Evolutionary conservation across 2,888 invertebrate species (phyloP), one percentile per base, ranked within the genome.

Genomic region (Cryptosula pallasiana): DNA sequence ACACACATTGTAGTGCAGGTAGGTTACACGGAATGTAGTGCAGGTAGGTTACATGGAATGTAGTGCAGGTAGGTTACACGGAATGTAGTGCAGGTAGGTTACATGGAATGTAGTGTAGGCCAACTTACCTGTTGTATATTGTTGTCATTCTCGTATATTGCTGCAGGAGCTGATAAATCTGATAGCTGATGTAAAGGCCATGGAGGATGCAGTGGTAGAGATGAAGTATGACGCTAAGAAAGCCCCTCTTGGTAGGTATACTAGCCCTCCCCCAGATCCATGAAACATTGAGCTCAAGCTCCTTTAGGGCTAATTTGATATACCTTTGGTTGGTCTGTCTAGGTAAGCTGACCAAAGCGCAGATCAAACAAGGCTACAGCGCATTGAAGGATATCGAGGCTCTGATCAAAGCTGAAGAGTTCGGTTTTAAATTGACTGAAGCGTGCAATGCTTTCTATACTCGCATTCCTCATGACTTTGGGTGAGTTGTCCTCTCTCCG

Each of bases 381-480:
- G 85, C 87, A 1, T 76, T 87, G 72, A 85, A 85, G 78, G 79
- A 81, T 71, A 86, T 87, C 36, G 87, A 86, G 74, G 75, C 77
- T 0, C 81, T 81, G 71, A 79, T 87, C 32, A 77, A 79, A 32
- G 79, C 78, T 35, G 80, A 81, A 5, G 78, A 81, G 34, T 80
- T 80, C 72, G 83, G 82, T 29, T 73, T 73, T 23, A 78, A 78
- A 2, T 76, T 84, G 71, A 76, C 77, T 0, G 78, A 85, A 32
- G 87, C 87, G 0, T 87, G 86, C 78, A 86, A 85, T 79, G 85
- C 83, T 5, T 87, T 87, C 78, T 87, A 88, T 77, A 87, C 87
- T 1, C 79, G 85, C 69, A 86, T 88, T 72, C 87, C 87, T 25
- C 87, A 87, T 78, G 81, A 82, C 73, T 87, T 87, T 80, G 87